Percentiles rank a stretch among this genome's conserved stretches.
phyloP scores from a whole-genome alignment of 2,797 vertebrate species.

The Lophotriccus pileatus region DNA sequence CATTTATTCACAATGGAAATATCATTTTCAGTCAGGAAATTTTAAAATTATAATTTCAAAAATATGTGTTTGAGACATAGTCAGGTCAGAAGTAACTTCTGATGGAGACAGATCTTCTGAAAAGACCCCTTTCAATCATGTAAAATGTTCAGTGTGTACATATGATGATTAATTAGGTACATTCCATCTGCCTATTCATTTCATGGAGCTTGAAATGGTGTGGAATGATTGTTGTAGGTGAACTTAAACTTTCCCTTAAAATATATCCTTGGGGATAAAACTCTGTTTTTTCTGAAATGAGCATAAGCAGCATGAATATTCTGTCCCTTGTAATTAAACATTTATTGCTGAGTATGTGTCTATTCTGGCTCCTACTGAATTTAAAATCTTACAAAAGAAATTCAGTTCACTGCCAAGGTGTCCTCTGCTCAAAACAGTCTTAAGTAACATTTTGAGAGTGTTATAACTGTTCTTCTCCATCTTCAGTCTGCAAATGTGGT shows the following conservation, averaged over 20 bases:
- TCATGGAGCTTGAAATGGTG: not conserved
- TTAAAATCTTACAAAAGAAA: conserved; percentile 1
- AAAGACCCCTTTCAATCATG: not conserved
- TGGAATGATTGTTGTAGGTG: not conserved
- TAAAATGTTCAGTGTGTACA: not conserved
- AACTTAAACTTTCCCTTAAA: not conserved
- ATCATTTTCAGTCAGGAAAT: not conserved
- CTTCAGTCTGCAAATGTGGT: conserved; percentile 34
- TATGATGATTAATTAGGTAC: not conserved
- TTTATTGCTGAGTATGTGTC: not conserved
- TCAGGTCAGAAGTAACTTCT: not conserved
- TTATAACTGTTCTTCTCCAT: conserved; percentile 8
- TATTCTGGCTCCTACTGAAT: not conserved
- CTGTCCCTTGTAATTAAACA: not conserved
- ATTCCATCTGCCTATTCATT: not conserved
- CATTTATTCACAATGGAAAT: not conserved
- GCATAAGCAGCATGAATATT: not conserved
- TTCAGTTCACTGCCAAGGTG: not conserved
- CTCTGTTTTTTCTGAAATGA: not conserved
- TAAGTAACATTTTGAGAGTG: not conserved
- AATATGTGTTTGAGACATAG: not conserved
- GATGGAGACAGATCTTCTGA: not conserved
- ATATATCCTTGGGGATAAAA: not conserved
- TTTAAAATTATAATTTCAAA: not conserved
- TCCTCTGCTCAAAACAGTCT: conserved; percentile 1